A percentile compares a stretch with the other conserved stretches of the same genome.
phyloP scores from a whole-genome alignment of 2,113 vertebrate genomes.

The Synchiropus splendidus region DNA sequence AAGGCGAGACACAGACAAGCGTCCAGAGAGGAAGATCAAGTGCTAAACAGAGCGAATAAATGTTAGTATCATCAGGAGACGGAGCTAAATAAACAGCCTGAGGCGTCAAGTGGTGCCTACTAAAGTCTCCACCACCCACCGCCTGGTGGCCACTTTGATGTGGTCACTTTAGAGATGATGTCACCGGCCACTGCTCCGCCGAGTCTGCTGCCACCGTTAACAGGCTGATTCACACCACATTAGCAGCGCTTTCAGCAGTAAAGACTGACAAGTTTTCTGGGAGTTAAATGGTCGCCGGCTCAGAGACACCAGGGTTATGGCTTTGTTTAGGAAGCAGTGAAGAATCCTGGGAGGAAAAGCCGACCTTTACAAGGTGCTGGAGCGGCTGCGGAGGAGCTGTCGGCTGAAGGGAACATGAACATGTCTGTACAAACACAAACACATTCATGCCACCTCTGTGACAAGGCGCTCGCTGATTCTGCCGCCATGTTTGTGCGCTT shows the following conservation, averaged over 20 bases:
- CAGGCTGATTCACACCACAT: conserved; percentile 23
- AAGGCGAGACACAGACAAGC: background rate
- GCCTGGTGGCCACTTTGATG: conserved; percentile 42
- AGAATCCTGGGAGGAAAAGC: background rate
- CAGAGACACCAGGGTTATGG: too few species aligned
- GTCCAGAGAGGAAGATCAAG: conserved; percentile 8
- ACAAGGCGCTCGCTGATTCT: conserved; percentile 39
- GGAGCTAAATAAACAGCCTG: conserved; percentile 43
- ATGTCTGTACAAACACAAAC: conserved; percentile 15
- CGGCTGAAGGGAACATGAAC: conserved; percentile 36
- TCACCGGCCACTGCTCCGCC: conserved; percentile 35
- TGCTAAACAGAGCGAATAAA: conserved; percentile 22
- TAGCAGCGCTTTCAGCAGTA: conserved; percentile 2
- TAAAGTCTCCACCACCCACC: conserved; percentile 42
- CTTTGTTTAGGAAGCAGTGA: conserved; percentile 15
- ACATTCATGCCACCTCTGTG: conserved; percentile 31
- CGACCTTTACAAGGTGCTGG: conserved; percentile 50
- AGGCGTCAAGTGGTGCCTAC: conserved; percentile 45
- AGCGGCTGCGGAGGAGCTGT: conserved; percentile 46
- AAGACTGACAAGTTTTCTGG: too few species aligned
- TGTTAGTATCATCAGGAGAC: conserved; percentile 25
- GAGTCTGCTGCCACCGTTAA: conserved; percentile 11
- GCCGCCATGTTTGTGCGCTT: conserved; percentile 10
- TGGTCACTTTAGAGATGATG: conserved; percentile 48
- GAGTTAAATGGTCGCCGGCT: too few species aligned